A percentile compares a stretch with the other conserved stretches of the same genome.
Conservation (phyloP, 1,140 invertebrate species). For the Stratiolaelaps scimitus region DNA sequence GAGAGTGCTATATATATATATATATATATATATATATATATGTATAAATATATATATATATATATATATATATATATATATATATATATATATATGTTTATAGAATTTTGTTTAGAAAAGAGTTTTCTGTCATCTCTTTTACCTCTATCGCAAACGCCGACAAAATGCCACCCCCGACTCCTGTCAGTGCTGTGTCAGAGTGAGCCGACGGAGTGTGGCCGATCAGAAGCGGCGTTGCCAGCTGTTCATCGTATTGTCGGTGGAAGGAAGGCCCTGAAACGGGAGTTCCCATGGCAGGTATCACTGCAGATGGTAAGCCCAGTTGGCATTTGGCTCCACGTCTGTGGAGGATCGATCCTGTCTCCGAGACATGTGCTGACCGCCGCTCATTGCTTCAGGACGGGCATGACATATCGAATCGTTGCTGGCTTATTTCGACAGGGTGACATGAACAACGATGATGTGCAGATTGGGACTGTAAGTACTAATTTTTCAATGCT, state of each 20-base stretch:
- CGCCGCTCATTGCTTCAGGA: conserved; percentile 6
- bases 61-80: too few relatives aligned
- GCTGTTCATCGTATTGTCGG: conserved; percentile 36
- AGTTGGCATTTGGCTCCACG: background rate
- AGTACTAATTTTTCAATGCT: background rate
- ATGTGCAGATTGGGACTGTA: background rate
- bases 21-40: too few relatives aligned
- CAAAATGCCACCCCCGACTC: too few relatives aligned
- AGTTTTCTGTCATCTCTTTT: too few relatives aligned
- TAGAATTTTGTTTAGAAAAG: too few relatives aligned
- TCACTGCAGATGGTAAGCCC: conserved; percentile 2
- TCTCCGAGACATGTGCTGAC: background rate
- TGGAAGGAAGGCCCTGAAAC: conserved; percentile 34
- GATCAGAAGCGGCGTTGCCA: background rate
- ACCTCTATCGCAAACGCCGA: too few relatives aligned
- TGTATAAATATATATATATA: too few relatives aligned
- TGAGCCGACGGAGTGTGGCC: background rate
- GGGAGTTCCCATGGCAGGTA: conserved; percentile 38
- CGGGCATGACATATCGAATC: background rate
- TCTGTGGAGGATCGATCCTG: background rate
- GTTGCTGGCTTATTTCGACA: background rate
- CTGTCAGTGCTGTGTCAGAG: too few relatives aligned
- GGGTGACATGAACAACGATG: background rate
- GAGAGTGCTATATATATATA: too few relatives aligned
- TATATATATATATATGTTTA: too few relatives aligned